Base-by-base conservation (phyloP, 35 echinoderm and acorn worm genomes). In the Patiria miniata region DNA sequence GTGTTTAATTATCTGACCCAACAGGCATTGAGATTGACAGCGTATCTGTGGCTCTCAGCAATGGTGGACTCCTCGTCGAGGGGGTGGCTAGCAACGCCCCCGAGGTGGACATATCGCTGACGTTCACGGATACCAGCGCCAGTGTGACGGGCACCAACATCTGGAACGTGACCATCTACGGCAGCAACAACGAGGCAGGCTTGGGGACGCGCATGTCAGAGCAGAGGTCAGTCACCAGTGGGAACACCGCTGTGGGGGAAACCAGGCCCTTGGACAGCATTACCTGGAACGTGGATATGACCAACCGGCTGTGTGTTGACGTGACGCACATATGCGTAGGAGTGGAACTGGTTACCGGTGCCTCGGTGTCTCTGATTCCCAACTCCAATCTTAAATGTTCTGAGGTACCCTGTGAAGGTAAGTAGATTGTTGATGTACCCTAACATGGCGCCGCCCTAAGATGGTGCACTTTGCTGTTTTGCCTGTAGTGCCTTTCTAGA, bases 111-210 rank as follows among this genome's bases (percentile, higher is more conserved):
- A 16, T 87, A 30, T 21, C 85, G 14, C 37, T 87, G 68, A 87
- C 42, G 14, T 34, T 77, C 28, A 47, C 76, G 22, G 40, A 40
- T 33, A 29, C 51, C 68, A 87, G 73, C 39, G 69, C 85, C 0
- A 18, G 44, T 7, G 39, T 87, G 39, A 54, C 76, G 15, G 85
- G 85, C 40, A 78, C 69, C 4, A 58, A 87, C 51, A 51, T 87
- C 29, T 87, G 85, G 85, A 77, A 87, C 73, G 53, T 87, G 32
- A 29, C 76, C 32, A 56, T 87, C 37, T 87, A 28, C 19, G 85
- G 85, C 7, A 87, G 85, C 68, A 30, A 40, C 56, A 44, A n/a
- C 36, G 5, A 52, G 15, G 16, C 0, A 0, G 76, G 65, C 26
- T 26, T 0, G 3, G 65, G 65, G 8, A 23, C 21, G 26, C 22